Base-by-base conservation (phyloP, 2,113 vertebrate genomes). In the Genyomyrus donnyi region DNA sequence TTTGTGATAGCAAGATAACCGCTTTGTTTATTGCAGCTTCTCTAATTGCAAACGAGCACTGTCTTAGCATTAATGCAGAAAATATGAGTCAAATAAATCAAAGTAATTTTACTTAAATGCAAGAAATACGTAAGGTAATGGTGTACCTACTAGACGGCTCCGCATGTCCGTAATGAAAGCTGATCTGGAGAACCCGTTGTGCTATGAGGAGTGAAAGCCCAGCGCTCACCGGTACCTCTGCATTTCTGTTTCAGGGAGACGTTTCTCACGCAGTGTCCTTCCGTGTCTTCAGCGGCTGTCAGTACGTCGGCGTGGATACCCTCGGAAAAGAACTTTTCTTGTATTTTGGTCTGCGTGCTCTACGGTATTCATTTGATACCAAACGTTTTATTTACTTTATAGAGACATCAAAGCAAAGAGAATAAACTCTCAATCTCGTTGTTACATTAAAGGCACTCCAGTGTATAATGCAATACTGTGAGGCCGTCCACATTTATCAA, bases 301-400 rank as follows among this genome's bases (percentile, higher is more conserved):
- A 92, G 70, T 99, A 95, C 94, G 94, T 91, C 13, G 97, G 96
- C 0, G 97, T 97, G 52, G 95, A 97, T 83, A 98, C 98, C 1
- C 89, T 98, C 91, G 98, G 98, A 62, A 99, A 99, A 89, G 98
- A 99, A 89, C 97, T 99, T 74, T 99, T 99, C 92, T 89, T 99
- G 94, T 98, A 96, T 93, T 99, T 98, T 91, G 98, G 97, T 85
- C 46, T 91, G 13, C 97, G 93, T 92, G 95, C 98, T 88, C 93
- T 99, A 87, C 96, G 97, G 98, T 98, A 96, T 96, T 48, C 17
- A 19, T 19, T 39, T 80, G 35, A 85, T 42, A 7, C 39, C 3
- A 46, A n/a, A 85, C 1, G 19, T 85, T 85, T 42, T 9, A 11
- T 85, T 46, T n/a, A 48, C 21, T 4, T 48, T 85, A 46, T 5